A percentile compares a stretch with the other conserved stretches of the same genome.
phyloP scores from a whole-genome alignment of 2,888 invertebrate species.

The Hydrotaea diabolus region DNA sequence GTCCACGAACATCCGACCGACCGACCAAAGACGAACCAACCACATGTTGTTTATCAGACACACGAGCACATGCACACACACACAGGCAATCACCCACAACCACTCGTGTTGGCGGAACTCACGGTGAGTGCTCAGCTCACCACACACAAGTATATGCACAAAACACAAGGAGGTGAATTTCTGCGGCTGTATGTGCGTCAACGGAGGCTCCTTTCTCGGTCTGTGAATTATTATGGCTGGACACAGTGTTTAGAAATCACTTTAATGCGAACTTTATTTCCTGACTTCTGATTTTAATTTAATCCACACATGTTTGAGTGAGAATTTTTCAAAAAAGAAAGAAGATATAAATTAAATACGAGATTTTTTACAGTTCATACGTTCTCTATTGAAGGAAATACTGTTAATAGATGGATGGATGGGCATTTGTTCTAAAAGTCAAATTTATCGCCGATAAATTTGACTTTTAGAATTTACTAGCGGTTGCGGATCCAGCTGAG shows the following conservation, averaged over 20 bases:
- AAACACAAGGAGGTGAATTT: constrained; percentile 49
- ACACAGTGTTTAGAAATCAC: background rate
- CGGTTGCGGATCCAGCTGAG: too few species aligned
- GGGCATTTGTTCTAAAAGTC: too few species aligned
- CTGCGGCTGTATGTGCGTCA: constrained; percentile 19
- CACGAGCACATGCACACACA: background rate
- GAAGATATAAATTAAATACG: too few species aligned
- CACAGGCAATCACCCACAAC: too few species aligned
- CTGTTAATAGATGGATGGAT: too few species aligned
- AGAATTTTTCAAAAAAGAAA: background rate
- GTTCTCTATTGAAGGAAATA: too few species aligned
- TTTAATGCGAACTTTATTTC: too few species aligned
- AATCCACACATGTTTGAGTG: too few species aligned
- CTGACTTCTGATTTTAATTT: too few species aligned
- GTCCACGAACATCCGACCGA: constrained; percentile 21
- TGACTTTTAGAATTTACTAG: too few species aligned
- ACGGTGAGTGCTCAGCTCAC: background rate
- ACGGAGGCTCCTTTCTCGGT: constrained; percentile 18
- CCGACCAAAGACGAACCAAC: constrained; percentile 48
- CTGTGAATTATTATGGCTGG: background rate
- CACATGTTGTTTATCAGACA: constrained; percentile 62
- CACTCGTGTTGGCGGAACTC: background rate
- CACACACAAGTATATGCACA: background rate
- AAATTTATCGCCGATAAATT: too few species aligned
- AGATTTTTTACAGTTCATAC: too few species aligned